phyloP scores from a whole-genome alignment of 2,797 vertebrate species.

The Columba guinea region DNA sequence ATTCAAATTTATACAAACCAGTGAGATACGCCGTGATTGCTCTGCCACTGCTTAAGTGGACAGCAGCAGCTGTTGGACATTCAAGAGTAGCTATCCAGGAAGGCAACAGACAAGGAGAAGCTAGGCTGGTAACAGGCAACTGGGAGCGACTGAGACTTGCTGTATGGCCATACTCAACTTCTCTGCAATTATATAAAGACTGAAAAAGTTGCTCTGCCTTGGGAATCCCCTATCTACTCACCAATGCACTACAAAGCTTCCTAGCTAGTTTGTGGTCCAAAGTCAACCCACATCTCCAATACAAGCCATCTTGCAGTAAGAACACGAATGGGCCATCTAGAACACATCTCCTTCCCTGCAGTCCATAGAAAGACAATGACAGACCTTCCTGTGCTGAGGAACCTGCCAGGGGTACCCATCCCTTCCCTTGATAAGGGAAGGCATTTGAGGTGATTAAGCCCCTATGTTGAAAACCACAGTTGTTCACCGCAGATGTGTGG shows the following conservation, averaged over 20 bases:
- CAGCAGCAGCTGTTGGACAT: not conserved
- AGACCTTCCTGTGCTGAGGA: not conserved
- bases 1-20: not conserved
- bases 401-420: not conserved
- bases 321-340: not conserved
- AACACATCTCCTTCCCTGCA: not conserved
- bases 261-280: not conserved
- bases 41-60: not conserved
- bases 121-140: not conserved
- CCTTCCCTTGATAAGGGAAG: not conserved
- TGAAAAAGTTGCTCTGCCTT: not conserved
- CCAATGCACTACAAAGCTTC: not conserved
- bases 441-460: not conserved
- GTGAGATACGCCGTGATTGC: not conserved
- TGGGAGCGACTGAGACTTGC: not conserved
- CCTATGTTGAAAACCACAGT: accelerated
- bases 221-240: not conserved
- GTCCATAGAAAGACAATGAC: not conserved
- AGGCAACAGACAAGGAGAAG: not conserved
- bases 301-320: not conserved
- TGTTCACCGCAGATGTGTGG: not conserved
- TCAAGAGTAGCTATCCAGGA: not conserved
- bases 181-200: not conserved
- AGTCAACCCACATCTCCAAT: not conserved
- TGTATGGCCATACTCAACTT: not conserved